Evolutionary conservation across 2,113 vertebrate genomes (phyloP).

Genomic region (Anguilla rostrata): DNA sequence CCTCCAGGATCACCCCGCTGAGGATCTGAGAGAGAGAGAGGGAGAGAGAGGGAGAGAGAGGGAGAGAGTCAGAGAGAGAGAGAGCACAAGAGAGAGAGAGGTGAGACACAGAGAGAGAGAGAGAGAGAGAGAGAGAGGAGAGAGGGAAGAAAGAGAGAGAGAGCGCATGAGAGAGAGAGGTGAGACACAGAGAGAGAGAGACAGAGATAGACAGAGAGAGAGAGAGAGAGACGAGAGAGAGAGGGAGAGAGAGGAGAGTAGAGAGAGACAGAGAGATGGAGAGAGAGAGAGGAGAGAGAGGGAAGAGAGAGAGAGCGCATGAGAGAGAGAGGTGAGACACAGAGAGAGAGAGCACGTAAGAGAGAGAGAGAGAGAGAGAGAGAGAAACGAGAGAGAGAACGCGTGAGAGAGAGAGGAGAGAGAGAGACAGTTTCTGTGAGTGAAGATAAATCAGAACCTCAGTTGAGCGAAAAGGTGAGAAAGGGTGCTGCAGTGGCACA

Average conservation of each 20-base stretch:
- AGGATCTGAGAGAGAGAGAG: constrained; percentile 74
- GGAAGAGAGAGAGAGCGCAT: too few species aligned
- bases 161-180: background rate
- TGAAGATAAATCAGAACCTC: background rate
- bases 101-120: too few species aligned
- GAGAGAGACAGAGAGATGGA: too few species aligned
- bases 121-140: background rate
- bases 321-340: too few species aligned
- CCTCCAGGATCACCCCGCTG: constrained; percentile 86
- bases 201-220: background rate
- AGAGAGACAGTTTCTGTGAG: background rate
- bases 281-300: background rate
- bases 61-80: background rate
- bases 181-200: background rate
- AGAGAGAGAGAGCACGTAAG: too few species aligned
- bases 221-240: constrained; percentile 9
- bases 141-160: too few species aligned
- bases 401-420: background rate
- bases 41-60: background rate
- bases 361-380: background rate
- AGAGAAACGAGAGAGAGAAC: too few species aligned
- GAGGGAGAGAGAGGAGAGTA: too few species aligned
- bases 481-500: background rate
- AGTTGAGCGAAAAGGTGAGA: background rate
- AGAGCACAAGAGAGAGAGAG: constrained; percentile 1